Evolutionary conservation across 2,888 invertebrate species (phyloP).

Genomic region (Diarsia mendica): DNA sequence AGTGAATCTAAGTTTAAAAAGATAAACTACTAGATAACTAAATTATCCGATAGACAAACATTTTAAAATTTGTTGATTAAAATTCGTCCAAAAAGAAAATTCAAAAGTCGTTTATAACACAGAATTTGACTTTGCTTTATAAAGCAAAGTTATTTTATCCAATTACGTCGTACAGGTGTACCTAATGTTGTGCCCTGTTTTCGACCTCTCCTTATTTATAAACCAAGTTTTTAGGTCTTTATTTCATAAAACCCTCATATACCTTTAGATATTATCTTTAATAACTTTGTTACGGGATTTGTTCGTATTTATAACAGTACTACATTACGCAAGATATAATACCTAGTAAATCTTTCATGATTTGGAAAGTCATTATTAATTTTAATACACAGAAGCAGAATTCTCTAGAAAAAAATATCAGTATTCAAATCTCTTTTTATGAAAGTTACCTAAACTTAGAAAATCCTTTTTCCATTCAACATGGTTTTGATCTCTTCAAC

Average conservation of each 20-base stretch:
- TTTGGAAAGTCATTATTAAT: not conserved
- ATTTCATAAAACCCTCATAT: constrained; percentile 31
- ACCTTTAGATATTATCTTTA: constrained; percentile 26
- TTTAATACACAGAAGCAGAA: not conserved
- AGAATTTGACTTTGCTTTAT: constrained; percentile 41
- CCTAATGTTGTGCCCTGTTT: constrained; percentile 52
- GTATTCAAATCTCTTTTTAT: not conserved
- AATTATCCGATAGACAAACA: not conserved
- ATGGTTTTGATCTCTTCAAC: not conserved
- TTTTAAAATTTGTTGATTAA: not conserved
- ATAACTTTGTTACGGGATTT: not conserved
- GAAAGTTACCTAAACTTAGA: not conserved
- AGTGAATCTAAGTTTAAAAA: too few species aligned
- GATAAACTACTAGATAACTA: too few species aligned
- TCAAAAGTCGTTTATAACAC: constrained; percentile 38
- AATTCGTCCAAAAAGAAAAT: constrained; percentile 5
- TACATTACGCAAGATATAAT: not conserved
- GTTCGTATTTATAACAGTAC: not conserved
- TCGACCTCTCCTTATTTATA: constrained; percentile 39
- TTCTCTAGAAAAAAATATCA: not conserved
- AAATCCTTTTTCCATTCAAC: not conserved
- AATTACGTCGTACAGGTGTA: constrained; percentile 61
- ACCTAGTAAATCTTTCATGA: not conserved
- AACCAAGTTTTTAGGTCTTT: constrained; percentile 40
- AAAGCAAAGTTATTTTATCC: constrained; percentile 50